These are phyloP conservation scores for Leucophenga maculata DNA, from an alignment of 2,888 invertebrate species.

Conservation along the genomic window DNA sequence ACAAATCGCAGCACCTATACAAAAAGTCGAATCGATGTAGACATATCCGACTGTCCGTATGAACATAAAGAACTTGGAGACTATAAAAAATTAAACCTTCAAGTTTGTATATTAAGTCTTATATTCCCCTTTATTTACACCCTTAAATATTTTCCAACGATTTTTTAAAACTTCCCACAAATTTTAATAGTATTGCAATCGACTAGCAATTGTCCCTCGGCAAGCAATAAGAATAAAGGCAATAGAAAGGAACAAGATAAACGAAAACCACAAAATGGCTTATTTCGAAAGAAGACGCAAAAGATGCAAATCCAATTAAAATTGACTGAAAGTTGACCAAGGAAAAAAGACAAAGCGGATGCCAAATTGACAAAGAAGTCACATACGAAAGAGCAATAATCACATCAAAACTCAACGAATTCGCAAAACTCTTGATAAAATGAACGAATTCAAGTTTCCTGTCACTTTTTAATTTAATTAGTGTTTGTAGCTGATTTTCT, in stretches of 20 bases:
- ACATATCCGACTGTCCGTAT: no score
- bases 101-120: no score
- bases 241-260: background rate
- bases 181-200: background rate
- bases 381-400: conserved; percentile 6
- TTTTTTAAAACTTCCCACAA: no score
- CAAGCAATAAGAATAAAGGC: background rate
- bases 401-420: background rate
- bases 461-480: conserved; percentile 33
- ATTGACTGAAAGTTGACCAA: background rate
- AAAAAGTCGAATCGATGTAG: no score
- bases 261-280: conserved; percentile 4
- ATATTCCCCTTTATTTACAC: no score
- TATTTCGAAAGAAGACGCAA: background rate
- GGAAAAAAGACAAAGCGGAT: background rate
- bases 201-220: no score
- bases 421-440: background rate
- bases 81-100: no score
- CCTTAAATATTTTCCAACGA: no score
- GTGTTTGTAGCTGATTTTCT: conserved; percentile 37
- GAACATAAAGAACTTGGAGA: no score
- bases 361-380: background rate
- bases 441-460: background rate
- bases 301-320: conserved; percentile 16
- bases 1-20: no score